Conservation (phyloP, 2,888 invertebrate species). For the Hecatera dysodea region DNA sequence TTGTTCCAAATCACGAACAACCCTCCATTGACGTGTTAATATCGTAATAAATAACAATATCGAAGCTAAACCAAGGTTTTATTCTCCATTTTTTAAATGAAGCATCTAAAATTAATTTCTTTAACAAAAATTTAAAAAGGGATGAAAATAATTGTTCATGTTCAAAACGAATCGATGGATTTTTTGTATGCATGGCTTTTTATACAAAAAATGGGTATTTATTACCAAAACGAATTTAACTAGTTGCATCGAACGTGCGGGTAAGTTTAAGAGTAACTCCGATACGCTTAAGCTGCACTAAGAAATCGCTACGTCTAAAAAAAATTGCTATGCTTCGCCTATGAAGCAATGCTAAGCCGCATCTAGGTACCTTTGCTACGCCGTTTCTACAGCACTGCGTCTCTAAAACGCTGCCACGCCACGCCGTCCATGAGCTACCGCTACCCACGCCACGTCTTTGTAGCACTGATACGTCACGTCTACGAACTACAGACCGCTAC, state of each 20-base stretch:
- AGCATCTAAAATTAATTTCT: conserved; percentile 41
- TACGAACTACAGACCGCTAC: no score
- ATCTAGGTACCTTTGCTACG: no score
- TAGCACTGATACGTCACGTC: background rate
- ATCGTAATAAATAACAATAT: conserved; percentile 79
- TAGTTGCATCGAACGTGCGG: background rate
- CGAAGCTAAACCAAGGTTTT: conserved; percentile 64
- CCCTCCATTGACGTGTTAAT: conserved; percentile 86
- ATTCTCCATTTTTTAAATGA: conserved; percentile 56
- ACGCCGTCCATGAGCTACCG: no score
- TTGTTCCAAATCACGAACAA: conserved; percentile 75
- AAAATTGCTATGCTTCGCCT: no score
- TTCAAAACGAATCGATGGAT: background rate
- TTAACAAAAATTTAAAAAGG: background rate
- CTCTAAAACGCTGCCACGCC: no score
- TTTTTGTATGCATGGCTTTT: background rate
- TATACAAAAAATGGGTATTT: background rate
- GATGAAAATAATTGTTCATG: background rate
- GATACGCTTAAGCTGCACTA: background rate
- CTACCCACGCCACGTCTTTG: accelerated
- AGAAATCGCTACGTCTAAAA: no score
- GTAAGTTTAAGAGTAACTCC: background rate
- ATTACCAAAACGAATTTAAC: background rate
- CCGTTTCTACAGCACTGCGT: no score
- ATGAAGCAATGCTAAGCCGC: no score